Evolutionary conservation across 2,888 invertebrate genomes (phyloP), one percentile per base, ranked within the genome.

Genomic region (Julus scanicus): DNA sequence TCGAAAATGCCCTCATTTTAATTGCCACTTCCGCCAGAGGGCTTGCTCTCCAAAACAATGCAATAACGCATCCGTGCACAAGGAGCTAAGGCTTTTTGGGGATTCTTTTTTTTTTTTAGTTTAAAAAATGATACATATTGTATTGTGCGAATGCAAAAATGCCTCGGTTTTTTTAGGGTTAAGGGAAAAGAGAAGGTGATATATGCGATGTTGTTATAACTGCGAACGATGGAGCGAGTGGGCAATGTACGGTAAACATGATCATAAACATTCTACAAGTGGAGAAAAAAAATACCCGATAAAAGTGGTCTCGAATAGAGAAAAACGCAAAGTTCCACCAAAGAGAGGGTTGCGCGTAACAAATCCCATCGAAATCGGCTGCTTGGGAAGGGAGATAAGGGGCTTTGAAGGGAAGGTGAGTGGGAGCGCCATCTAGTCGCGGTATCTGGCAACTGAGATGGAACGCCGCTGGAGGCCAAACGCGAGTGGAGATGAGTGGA

Each of bases 101-200:
- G 49, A 13, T 44, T 44, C 44, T 44, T 44, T 44, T 44, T 44
- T 44, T 44, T 53, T 53, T 63, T 63, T 63, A n/a, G 63, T 63
- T 63, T 63, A 20, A 63, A 63, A 63, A 63, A 20, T 63, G 63
- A n/a, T 20, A 20, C n/a, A 17, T 20, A 63, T 63, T 63, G 63
- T n/a, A 63, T 63, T n/a, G 63, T 20, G n/a, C 63, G 63, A 63
- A 63, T 63, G 63, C 6, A 63, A 63, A 63, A n/a, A n/a, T 63
- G 6, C 17, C 63, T n/a, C 63, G 63, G 11, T 53, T 63, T 63
- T 63, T 63, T 17, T 63, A 63, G 63, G 63, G 63, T 63, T 63
- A 63, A 63, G 63, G 63, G 63, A 63, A 63, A 53, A 13, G 53
- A 53, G 63, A 20, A 63, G 63, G 63, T 63, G 63, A 63, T 63